Evolutionary conservation across 2,888 invertebrate genomes (phyloP).

Genomic region (Syrista parreyssii): DNA sequence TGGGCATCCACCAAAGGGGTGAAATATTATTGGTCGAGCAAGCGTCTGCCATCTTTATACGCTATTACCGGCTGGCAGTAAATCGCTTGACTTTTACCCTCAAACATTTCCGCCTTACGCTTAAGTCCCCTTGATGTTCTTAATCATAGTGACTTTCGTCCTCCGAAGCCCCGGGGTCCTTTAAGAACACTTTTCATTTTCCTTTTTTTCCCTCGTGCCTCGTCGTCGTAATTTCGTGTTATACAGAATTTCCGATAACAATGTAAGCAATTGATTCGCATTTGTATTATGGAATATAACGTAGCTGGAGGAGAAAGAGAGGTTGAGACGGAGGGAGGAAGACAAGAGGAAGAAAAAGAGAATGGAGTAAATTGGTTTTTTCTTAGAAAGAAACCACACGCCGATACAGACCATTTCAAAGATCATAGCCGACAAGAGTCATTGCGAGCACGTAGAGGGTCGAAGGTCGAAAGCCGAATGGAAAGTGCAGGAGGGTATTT

Average conservation of each 20-base stretch:
- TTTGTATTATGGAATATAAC: neutral
- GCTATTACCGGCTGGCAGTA: neutral
- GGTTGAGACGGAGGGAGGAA: neutral
- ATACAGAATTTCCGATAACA: neutral
- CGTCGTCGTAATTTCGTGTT: neutral
- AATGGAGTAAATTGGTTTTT: neutral
- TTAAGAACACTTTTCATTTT: neutral
- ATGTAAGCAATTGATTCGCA: neutral
- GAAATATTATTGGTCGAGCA: neutral
- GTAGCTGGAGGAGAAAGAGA: neutral
- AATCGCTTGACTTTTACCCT: neutral
- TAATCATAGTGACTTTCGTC: neutral
- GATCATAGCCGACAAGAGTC: neutral
- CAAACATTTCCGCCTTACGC: neutral
- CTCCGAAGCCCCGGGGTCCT: neutral
- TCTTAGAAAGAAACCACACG: no score
- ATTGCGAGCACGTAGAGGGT: neutral
- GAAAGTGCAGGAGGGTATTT: neutral
- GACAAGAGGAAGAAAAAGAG: neutral
- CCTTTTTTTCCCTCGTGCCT: neutral
- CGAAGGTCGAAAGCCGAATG: neutral
- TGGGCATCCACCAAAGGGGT: neutral
- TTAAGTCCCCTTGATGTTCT: neutral
- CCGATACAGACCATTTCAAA: no score
- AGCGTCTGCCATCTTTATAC: neutral